Conservation (phyloP, 2,888 invertebrate genomes). For the Melanostoma mellinum region DNA sequence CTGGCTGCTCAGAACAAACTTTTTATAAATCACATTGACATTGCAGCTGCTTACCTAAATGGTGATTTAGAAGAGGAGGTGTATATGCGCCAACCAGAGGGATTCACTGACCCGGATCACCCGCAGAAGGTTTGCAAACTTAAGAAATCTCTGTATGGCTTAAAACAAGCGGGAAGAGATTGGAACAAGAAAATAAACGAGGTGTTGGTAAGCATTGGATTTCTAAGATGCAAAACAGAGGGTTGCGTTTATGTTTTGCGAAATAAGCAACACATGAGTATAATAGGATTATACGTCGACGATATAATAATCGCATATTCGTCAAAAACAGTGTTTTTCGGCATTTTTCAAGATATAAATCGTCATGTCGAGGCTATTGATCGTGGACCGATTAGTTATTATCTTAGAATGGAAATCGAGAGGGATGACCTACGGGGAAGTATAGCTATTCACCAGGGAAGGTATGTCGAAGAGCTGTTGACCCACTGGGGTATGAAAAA, state of each 20-base stretch:
- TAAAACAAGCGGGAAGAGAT: constrained; percentile 56
- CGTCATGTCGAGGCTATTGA: constrained; percentile 41
- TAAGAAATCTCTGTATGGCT: constrained; percentile 29
- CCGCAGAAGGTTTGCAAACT: constrained; percentile 30
- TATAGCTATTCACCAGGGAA: constrained; percentile 36
- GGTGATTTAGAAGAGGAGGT: constrained; percentile 57
- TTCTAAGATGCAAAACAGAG: too few relatives aligned
- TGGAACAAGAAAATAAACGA: constrained; percentile 52
- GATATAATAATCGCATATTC: constrained; percentile 46
- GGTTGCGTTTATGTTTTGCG: constrained; percentile 21
- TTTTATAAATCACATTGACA: not conserved
- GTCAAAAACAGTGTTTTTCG: not conserved
- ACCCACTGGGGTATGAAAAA: too few relatives aligned
- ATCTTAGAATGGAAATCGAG: constrained; percentile 55
- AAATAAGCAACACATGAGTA: constrained; percentile 15
- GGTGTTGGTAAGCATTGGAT: constrained; percentile 39
- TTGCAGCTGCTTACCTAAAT: constrained; percentile 58
- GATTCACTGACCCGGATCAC: constrained; percentile 31
- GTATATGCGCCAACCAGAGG: constrained; percentile 56
- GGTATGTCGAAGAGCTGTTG: not conserved
- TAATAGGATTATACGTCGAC: constrained; percentile 48
- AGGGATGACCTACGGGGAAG: constrained; percentile 36
- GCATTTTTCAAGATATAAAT: constrained; percentile 36
- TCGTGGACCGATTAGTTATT: constrained; percentile 45
- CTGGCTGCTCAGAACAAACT: constrained; percentile 7